Base-by-base conservation (phyloP, 2,113 vertebrate species). In the Eulacestoma nigropectus region DNA sequence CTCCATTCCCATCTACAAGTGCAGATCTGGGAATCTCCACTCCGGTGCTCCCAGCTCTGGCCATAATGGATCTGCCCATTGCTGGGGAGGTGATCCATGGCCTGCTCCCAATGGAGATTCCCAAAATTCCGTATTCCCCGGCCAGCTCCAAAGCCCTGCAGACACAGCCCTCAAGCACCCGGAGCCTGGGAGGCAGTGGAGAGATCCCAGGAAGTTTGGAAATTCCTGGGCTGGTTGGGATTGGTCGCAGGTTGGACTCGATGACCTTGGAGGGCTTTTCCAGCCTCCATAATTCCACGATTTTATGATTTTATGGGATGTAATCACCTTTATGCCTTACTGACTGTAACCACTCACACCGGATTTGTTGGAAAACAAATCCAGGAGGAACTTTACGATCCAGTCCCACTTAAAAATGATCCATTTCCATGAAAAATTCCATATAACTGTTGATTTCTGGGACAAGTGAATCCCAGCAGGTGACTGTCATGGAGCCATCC, bases 51-150 rank as follows among this genome's bases (percentile, higher is more conserved):
- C 59, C 33, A 19, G 13, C 11, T 27, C 4, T 20, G 63, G 35
- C 29, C 15, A 0, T 3, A 25, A 29, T 0, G 7, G 72, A 32
- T 41, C 35, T 69, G 7, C 26, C 30, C 4, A 0, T 37, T 8
- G 19, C 29, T n/a, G 46, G 11, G 49, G 13, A 52, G 13, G 27
- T 11, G 47, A 32, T 19, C 75, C 4, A 0, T 18, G 79, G 9
- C 13, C 52, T 56, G 25, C 17, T 65, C 35, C 11, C 4, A 1
- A 2, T 1, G 3, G 30, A 21, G 13, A 41, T 63, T 63, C 75
- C 73, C 13, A 6, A 5, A 63, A 11, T 47, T n/a, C 46, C 37
- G 10, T 7, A 9, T 3, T 18, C 64, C 9, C 75, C n/a, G 14
- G 3, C 17, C 29, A 12, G 55, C 49, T 47, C 49, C 50, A 6